Base-by-base conservation (phyloP, 2,797 vertebrate species). In the Phoxinus dragarum region DNA sequence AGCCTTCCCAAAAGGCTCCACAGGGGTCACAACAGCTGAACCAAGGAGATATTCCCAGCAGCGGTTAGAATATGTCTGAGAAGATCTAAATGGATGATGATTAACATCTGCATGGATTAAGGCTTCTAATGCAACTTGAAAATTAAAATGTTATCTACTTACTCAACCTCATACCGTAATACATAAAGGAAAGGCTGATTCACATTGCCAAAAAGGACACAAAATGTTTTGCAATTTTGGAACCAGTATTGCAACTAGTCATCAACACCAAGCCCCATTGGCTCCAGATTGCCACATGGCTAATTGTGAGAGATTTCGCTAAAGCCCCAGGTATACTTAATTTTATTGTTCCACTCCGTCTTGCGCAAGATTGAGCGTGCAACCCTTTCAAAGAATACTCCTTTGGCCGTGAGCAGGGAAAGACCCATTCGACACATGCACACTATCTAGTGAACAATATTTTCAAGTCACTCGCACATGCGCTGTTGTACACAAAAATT, bases 1-100 rank as follows among this genome's bases (percentile, higher is more conserved):
- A 69, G 68, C 49, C 84, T 86, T 89, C 80, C 85, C 80, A 78
- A 73, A 89, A 89, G 88, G 66, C 82, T 76, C 71, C 56, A 73
- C 47, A 23, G 47, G 64, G 84, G 75, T 88, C 86, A 81, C 14
- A 77, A 79, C 67, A 87, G 77, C 75, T 89, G 86, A 88, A 86
- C 76, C 54, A 4, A 75, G 54, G 36, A 90, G 76, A 89, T 40
- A 16, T 86, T 90, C 82, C 81, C 81, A 87, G 82, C 74, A 86
- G 75, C 7, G 54, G 11, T 81, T 69, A 80, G 68, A 75, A 68
- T 19, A 66, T 47, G 7, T 73, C 52, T 80, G 47, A 77, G 71
- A 64, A 38, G 23, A 84, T 78, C 76, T 38, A 69, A 86, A 81
- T 72, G 23, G 38, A 19, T 56, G 69, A 74, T 77, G 77, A 40